Conservation (phyloP, 2,888 invertebrate genomes). For the Pristionchus japonicus region DNA sequence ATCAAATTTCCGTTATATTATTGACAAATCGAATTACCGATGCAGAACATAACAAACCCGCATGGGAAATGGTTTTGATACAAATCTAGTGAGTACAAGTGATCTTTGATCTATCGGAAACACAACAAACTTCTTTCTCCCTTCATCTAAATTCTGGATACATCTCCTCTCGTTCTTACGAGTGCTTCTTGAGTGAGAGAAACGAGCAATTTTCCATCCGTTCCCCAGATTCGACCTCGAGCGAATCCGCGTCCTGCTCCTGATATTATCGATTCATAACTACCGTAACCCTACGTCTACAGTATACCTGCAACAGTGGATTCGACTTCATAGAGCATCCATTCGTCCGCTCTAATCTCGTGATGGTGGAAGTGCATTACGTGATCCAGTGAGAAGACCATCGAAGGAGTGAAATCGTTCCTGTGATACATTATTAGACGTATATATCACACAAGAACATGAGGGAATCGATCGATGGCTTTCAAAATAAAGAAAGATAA, state of each 20-base stretch:
- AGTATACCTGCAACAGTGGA: constrained; percentile 61
- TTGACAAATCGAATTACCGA: background rate
- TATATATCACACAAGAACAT: background rate
- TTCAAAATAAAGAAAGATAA: background rate
- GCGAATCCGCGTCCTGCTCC: constrained; percentile 64
- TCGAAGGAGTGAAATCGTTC: constrained; percentile 65
- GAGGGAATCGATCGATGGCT: no score
- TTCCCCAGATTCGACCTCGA: constrained; percentile 65
- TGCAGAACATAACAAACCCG: background rate
- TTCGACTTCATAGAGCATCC: constrained; percentile 69
- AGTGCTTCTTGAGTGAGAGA: constrained; percentile 68
- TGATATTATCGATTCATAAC: constrained; percentile 24
- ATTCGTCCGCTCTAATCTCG: constrained; percentile 66
- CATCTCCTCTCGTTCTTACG: constrained; percentile 58
- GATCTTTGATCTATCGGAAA: constrained; percentile 27
- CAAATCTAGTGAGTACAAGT: background rate
- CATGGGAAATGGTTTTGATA: background rate
- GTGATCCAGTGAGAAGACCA: constrained; percentile 71
- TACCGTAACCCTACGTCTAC: background rate
- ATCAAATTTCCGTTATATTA: background rate
- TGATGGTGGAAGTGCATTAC: constrained; percentile 67
- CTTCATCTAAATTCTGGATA: constrained; percentile 40
- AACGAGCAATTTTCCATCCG: constrained; percentile 67
- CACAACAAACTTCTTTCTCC: background rate
- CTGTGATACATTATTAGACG: constrained; percentile 41